Conservation (phyloP, 2,113 vertebrate species). For the Datnioides undecimradiatus region DNA sequence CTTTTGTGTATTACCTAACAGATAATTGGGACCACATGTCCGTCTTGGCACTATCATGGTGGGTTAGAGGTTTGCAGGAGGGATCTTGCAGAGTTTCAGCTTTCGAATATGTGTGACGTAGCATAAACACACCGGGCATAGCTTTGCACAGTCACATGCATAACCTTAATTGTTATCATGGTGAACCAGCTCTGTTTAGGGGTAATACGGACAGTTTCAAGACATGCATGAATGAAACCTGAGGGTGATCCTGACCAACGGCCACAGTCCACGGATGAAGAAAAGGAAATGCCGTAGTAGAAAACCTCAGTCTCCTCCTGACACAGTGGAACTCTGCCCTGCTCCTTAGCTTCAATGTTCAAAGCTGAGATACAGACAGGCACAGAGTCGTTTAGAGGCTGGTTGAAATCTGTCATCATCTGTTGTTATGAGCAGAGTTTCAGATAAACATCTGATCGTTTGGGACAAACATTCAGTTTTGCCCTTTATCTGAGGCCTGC, state of each 20-base stretch:
- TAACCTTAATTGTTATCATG: too few relatives aligned
- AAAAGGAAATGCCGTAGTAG: conserved; percentile 22
- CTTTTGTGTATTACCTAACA: conserved; percentile 76
- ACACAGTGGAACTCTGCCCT: not conserved
- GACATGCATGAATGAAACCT: conserved; percentile 32
- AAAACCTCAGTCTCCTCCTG: not conserved
- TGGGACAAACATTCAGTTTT: not conserved
- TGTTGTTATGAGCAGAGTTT: not conserved
- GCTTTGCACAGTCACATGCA: too few relatives aligned
- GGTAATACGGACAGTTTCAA: not conserved
- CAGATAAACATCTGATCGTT: not conserved
- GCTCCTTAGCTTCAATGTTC: not conserved
- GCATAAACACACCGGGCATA: too few relatives aligned
- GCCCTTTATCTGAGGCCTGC: not conserved
- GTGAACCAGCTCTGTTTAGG: conserved; percentile 4
- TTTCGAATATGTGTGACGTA: conserved; percentile 47
- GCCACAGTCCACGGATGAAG: conserved; percentile 18
- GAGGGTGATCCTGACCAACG: conserved; percentile 2
- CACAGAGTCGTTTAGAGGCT: not conserved
- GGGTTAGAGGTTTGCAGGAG: conserved; percentile 39
- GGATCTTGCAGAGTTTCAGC: conserved; percentile 58
- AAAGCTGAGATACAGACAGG: not conserved
- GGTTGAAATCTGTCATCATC: not conserved
- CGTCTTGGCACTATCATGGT: conserved; percentile 34
- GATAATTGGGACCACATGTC: conserved; percentile 80